phyloP scores from a whole-genome alignment of 2,888 invertebrate genomes.

The Callosobruchus maculatus region DNA sequence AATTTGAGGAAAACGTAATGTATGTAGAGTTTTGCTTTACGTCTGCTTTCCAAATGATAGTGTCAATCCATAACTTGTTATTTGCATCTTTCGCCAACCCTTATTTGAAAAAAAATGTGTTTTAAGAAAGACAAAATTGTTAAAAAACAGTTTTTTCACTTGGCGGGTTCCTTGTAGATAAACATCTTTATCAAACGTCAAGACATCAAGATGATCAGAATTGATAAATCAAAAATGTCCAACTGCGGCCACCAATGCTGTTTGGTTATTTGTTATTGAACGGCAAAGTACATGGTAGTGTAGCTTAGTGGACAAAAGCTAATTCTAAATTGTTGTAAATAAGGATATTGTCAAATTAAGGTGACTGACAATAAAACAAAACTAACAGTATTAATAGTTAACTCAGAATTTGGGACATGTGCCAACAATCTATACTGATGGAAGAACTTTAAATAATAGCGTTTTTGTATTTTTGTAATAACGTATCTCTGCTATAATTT shows the following conservation, averaged over 20 bases:
- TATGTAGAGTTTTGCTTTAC: too few species aligned
- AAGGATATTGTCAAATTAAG: conserved; percentile 40
- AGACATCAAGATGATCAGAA: too few species aligned
- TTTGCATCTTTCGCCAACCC: too few species aligned
- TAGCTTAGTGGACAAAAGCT: background rate
- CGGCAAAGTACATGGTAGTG: background rate
- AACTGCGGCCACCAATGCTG: too few species aligned
- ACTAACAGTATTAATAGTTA: background rate
- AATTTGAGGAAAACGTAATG: too few species aligned
- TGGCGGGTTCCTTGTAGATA: too few species aligned
- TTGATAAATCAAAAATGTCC: background rate
- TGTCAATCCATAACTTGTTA: too few species aligned
- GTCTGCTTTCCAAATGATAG: too few species aligned
- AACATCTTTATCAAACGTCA: too few species aligned
- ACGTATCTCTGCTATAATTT: background rate
- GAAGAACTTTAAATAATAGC: background rate
- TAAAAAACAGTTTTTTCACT: too few species aligned
- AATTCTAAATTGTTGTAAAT: conserved; percentile 1
- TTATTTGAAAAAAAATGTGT: too few species aligned
- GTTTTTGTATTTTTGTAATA: background rate
- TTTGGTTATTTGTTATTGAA: background rate
- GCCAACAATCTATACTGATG: background rate
- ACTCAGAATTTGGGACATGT: background rate
- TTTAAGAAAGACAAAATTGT: too few species aligned
- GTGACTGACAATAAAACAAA: conserved; percentile 44